phyloP scores from a whole-genome alignment of 2,888 invertebrate genomes.

The Dusona sp. region DNA sequence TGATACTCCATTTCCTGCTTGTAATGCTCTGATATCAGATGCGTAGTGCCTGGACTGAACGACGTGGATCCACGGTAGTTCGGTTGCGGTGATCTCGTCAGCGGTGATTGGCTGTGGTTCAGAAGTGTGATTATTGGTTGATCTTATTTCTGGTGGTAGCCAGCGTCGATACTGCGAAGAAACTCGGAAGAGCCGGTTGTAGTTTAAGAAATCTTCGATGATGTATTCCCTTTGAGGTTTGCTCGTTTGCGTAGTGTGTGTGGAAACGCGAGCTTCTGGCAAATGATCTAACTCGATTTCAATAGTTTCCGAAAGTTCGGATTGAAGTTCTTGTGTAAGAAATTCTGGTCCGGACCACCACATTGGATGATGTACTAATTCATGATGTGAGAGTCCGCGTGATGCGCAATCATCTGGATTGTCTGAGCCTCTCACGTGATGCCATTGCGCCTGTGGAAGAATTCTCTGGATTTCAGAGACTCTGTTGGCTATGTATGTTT shows the following conservation, averaged over 20 bases:
- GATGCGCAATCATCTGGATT: slow-evolving; percentile 55
- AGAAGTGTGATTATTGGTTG: too few relatives aligned
- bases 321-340: neutral
- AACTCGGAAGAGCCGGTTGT: too few relatives aligned
- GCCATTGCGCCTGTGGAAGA: slow-evolving; percentile 24
- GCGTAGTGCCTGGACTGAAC: too few relatives aligned
- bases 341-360: slow-evolving; percentile 60
- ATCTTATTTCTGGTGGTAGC: too few relatives aligned
- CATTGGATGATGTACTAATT: neutral
- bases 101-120: too few relatives aligned
- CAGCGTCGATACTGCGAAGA: too few relatives aligned
- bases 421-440: slow-evolving; percentile 41
- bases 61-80: too few relatives aligned
- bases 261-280: neutral
- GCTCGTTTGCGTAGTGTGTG: neutral
- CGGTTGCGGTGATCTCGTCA: too few relatives aligned
- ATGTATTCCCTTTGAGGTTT: neutral
- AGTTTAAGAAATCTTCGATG: neutral
- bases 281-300: neutral
- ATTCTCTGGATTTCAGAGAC: too few relatives aligned
- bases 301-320: neutral
- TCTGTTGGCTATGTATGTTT: neutral
- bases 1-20: neutral
- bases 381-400: neutral
- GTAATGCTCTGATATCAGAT: too few relatives aligned